Base-by-base conservation (phyloP, 2,888 invertebrate species). In the Mantis religiosa region DNA sequence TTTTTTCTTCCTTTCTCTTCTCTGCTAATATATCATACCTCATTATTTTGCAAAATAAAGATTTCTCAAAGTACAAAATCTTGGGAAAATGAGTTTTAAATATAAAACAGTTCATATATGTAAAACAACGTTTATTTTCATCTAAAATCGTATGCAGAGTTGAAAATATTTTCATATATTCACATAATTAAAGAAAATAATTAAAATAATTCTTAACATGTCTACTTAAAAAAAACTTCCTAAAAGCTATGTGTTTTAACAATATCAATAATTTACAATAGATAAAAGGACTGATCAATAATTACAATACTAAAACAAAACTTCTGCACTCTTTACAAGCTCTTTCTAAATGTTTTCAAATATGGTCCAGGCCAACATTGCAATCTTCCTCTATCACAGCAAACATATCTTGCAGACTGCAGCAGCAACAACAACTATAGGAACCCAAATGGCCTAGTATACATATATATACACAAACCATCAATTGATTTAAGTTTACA, bases 381-480 rank as follows among this genome's bases (percentile, higher is more conserved):
- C 83, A 83, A 20, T 83, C 34, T 83, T 28, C n/a, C 87, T 25
- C 87, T 87, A 87, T 83, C 41, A 87, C 83, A 87, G 87, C 83
- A 87, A 82, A 81, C 41, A 34, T 82, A 83, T 82, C 82, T 87
- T 71, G 20, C 87, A 85, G 28, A 54, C 54, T 28, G 34, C 41
- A 84, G 54, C 71, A 30, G 30, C 30, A 30, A 54, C 54, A 86
- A 28, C 88, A 28, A 28, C 88, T 88, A 85, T 88, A 85, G 88
- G 88, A 88, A 88, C 88, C 85, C 83, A 85, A 82, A 84, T 88
- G 34, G 85, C 41, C 88, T 88, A 88, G 27, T 88, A 71, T 84
- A 41, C 81, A 90, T 90, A 89, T 90, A 90, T 89, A 83, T 89
- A 89, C 87, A 89, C 87, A 89, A 89, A 89, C 91, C 28, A 27